These are phyloP conservation scores for Babylonia areolata DNA, from an alignment of 1,140 invertebrate genomes.

Conservation along the genomic window DNA sequence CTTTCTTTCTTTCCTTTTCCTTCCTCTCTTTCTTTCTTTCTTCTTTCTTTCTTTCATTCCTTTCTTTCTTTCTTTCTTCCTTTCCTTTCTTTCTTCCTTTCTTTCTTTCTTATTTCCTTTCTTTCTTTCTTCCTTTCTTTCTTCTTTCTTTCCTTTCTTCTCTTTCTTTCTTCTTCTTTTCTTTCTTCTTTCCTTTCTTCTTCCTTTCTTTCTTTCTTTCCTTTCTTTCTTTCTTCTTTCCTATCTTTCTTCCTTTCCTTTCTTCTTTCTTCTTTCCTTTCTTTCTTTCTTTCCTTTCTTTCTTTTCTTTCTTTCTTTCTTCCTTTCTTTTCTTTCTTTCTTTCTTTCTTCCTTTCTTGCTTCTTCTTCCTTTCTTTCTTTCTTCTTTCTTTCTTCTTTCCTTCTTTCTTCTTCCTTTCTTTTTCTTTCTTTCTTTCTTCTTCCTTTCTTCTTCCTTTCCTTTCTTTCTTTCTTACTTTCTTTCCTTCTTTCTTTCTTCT, in stretches of 20 bases:
- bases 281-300: background rate
- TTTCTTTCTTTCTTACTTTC: conserved; percentile 25
- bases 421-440: background rate
- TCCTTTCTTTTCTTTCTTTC: background rate
- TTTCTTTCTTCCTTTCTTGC: conserved; percentile 11
- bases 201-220: background rate
- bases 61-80: conserved; percentile 11
- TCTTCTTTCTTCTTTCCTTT: background rate
- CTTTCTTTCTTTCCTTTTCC: conserved; percentile 36
- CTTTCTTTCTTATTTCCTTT: background rate
- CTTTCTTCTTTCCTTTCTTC: background rate
- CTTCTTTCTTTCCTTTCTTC: too few relatives aligned
- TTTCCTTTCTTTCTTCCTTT: background rate
- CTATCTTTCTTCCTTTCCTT: background rate
- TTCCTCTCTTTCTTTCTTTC: conserved; percentile 30
- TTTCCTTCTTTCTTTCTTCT: background rate
- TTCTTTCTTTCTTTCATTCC: background rate
- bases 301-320: background rate
- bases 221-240: background rate
- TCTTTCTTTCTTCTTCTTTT: too few relatives aligned
- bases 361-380: background rate
- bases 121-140: too few relatives aligned
- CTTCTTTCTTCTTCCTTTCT: background rate
- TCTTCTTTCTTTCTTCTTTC: background rate
- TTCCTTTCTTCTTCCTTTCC: background rate